Evolutionary conservation across 2,888 invertebrate species (phyloP).

Genomic region (Cenopis cana): DNA sequence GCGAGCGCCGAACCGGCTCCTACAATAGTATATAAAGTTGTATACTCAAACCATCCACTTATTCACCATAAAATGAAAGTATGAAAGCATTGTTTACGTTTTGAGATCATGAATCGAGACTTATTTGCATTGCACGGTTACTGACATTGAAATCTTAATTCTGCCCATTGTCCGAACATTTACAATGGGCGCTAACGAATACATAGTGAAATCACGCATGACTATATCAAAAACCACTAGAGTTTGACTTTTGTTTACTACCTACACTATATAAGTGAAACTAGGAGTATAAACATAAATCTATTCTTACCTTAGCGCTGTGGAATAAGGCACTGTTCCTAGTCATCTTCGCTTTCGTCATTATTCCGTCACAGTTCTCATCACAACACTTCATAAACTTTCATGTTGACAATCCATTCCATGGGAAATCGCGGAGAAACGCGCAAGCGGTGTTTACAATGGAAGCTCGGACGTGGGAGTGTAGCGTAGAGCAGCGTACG

Average conservation of each 20-base stretch:
- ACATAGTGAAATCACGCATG: slow-evolving; percentile 41
- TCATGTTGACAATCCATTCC: slow-evolving; percentile 67
- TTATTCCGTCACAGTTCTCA: slow-evolving; percentile 74
- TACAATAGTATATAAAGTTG: slow-evolving; percentile 47
- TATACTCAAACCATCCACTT: slow-evolving; percentile 48
- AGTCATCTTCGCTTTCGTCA: slow-evolving; percentile 86
- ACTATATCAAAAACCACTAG: slow-evolving; percentile 39
- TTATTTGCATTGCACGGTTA: slow-evolving; percentile 57
- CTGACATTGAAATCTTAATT: slow-evolving; percentile 44
- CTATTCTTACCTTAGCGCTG: slow-evolving; percentile 88
- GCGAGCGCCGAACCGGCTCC: slow-evolving; percentile 64
- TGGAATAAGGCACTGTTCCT: slow-evolving; percentile 88
- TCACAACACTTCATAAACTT: slow-evolving; percentile 67
- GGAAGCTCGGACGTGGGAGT: slow-evolving; percentile 79
- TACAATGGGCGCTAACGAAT: slow-evolving; percentile 10
- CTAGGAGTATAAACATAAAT: background rate
- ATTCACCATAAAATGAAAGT: slow-evolving; percentile 50
- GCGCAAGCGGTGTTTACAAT: slow-evolving; percentile 75
- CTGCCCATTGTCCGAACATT: slow-evolving; percentile 41
- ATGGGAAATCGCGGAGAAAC: slow-evolving; percentile 60
- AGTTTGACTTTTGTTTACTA: slow-evolving; percentile 36
- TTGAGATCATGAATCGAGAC: slow-evolving; percentile 48
- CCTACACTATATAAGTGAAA: background rate
- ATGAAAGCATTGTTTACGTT: slow-evolving; percentile 47
- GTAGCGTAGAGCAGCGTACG: slow-evolving; percentile 49